Base-by-base conservation (phyloP, 2,888 invertebrate species). In the Harpalus rubripes region DNA sequence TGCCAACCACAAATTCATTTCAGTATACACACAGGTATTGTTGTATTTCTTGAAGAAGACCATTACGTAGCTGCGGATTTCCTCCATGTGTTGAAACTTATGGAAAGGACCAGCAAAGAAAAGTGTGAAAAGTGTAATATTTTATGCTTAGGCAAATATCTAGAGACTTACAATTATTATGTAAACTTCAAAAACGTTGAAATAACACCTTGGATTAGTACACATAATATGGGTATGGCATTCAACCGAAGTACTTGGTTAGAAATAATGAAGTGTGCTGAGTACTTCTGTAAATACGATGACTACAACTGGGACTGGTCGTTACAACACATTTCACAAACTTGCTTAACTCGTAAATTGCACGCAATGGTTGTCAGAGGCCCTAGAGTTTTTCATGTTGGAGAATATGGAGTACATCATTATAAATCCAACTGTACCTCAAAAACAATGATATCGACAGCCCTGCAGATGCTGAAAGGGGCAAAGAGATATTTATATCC, bases 181-280 rank as follows among this genome's bases (percentile, higher is more conserved):
- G 94, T 94, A 7, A 96, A 95, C 87, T 92, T 94, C 15, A 96
- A 96, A 87, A 94, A 93, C 93, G 94, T 94, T 81, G 97, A 98
- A 92, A 95, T 97, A 18, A 96, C 96, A 59, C 97, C 97, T 6
- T 98, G 98, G 99, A 96, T 98, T 88, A 98, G 98, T 89, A 98
- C 98, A 91, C 99, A 99, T 91, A 99, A 99, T 91, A 99, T 99
- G 99, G 99, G 99, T 0, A 98, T 99, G 95, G 98, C 97, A 0
- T 96, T 99, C 89, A 97, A 98, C 90, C 94, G 96, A 32, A 94
- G 94, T 0, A 95, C 98, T 0, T 99, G 99, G 98, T 93, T 93
- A 85, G 94, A 95, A 87, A 94, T 99, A 63, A 94, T 96, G 89
- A n/a, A n/a, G n/a, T n/a, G n/a, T n/a, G n/a, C n/a, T n/a, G n/a